Evolutionary conservation across 2,888 invertebrate species (phyloP), one percentile per base, ranked within the genome.

Genomic region (Aspidapion aeneum): DNA sequence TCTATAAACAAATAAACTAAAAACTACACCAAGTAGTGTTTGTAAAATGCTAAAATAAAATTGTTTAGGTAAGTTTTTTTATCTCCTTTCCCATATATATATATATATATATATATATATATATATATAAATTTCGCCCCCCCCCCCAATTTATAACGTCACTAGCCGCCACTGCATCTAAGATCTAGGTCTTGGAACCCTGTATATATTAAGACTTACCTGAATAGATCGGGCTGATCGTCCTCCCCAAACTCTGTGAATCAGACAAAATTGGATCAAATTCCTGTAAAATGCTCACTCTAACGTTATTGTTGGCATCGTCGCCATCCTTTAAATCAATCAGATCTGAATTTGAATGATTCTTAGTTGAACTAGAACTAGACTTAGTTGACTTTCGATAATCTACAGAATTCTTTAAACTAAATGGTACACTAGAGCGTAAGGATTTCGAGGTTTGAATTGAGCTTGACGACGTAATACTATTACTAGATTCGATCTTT

Each of bases 211-310:
- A n/a, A 56, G 58, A 64, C 68, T 65, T 82, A 86, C 86, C 86
- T 71, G 81, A 77, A 77, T 81, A 82, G 77, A 82, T 79, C 17
- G 79, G 79, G 69, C 79, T 79, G 50, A 75, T 75, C n/a, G 78
- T 75, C 60, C 77, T 69, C 21, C 72, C 67, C 54, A 69, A 72
- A 19, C 70, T 66, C 70, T 88, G 87, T 74, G 86, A 82, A 74
- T 82, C 81, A 56, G 81, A 84, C 74, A 91, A 83, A 77, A 94
- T 83, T 57, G 94, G 94, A 85, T 94, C 94, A 79, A 94, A 94
- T 66, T 92, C 92, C 79, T 94, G 93, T 74, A 94, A 81, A 73
- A 94, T 89, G 81, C 91, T 91, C 60, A 84, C 85, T 68, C 85
- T 78, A 54, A 83, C 85, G 71, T 81, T 84, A 69, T 81, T 80